Conservation (phyloP, 2,888 invertebrate genomes). For the Acronicta alni region DNA sequence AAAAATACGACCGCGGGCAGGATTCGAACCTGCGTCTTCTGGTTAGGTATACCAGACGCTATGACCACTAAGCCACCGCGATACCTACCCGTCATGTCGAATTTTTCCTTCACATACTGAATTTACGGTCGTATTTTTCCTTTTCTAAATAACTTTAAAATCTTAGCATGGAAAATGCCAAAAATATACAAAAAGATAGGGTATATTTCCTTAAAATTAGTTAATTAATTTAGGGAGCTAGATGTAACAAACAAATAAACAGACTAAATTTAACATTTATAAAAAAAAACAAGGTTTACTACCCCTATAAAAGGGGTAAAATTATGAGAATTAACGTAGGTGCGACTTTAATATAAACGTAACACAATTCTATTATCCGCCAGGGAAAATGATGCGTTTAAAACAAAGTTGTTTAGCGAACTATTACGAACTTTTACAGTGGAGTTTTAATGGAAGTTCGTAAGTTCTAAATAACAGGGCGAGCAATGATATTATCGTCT, state of each 20-base stretch:
- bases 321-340: conserved; percentile 43
- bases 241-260: not conserved
- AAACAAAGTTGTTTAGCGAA: conserved; percentile 31
- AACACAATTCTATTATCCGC: conserved; percentile 43
- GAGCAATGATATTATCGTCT: conserved; percentile 41
- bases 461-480: conserved; percentile 43
- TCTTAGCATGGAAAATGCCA: too few relatives aligned
- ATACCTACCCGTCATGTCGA: too few relatives aligned
- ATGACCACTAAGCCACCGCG: too few relatives aligned
- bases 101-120: too few relatives aligned
- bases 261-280: conserved; percentile 11
- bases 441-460: conserved; percentile 33
- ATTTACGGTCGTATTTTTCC: too few relatives aligned
- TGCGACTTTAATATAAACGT: conserved; percentile 31
- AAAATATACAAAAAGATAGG: too few relatives aligned
- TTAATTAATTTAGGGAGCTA: not conserved
- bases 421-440: conserved; percentile 47
- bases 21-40: too few relatives aligned
- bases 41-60: too few relatives aligned
- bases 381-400: conserved; percentile 29
- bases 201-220: not conserved
- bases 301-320: conserved; percentile 27
- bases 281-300: conserved; percentile 17
- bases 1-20: too few relatives aligned
- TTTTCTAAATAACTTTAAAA: too few relatives aligned